Conservation (phyloP, 2,797 vertebrate species). For the Dallia pectoralis region DNA sequence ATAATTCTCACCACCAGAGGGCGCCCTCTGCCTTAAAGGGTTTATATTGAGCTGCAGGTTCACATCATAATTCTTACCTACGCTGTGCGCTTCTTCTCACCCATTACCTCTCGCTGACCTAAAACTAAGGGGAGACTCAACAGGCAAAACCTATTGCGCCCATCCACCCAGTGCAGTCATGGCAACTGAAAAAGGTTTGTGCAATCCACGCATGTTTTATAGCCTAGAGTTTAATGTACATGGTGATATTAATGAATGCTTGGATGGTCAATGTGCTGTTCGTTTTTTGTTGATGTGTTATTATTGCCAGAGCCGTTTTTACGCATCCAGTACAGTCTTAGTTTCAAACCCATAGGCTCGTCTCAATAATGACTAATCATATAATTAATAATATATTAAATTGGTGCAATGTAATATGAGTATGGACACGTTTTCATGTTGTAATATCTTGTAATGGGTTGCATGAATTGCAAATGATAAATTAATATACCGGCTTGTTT, state of each 20-base stretch:
- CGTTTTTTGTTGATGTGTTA: background rate
- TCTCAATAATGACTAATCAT: background rate
- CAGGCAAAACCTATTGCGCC: slow-evolving; percentile 7
- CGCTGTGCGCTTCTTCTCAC: slow-evolving; percentile 1
- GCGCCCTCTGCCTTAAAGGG: slow-evolving; percentile 1
- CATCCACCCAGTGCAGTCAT: slow-evolving; percentile 61
- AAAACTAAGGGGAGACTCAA: slow-evolving; percentile 32
- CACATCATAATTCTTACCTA: slow-evolving; percentile 21
- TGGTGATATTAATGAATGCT: background rate
- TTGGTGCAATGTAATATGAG: slow-evolving; percentile 30
- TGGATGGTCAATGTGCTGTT: background rate
- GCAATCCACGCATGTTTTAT: background rate
- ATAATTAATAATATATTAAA: background rate
- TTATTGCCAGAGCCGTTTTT: background rate
- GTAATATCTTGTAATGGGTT: too few species aligned
- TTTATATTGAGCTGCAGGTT: slow-evolving; percentile 25
- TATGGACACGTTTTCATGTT: too few species aligned
- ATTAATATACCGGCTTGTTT: background rate
- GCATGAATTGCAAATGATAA: background rate
- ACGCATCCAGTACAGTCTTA: background rate
- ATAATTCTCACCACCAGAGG: slow-evolving; percentile 54
- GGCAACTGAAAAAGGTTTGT: slow-evolving; percentile 71
- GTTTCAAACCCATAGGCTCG: background rate
- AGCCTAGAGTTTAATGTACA: background rate
- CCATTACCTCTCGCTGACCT: slow-evolving; percentile 36